A percentile compares a stretch with the other conserved stretches of the same genome.
These are phyloP conservation scores for Acanthis flammea DNA, from an alignment of 2,797 vertebrate species.

Conservation along the genomic window DNA sequence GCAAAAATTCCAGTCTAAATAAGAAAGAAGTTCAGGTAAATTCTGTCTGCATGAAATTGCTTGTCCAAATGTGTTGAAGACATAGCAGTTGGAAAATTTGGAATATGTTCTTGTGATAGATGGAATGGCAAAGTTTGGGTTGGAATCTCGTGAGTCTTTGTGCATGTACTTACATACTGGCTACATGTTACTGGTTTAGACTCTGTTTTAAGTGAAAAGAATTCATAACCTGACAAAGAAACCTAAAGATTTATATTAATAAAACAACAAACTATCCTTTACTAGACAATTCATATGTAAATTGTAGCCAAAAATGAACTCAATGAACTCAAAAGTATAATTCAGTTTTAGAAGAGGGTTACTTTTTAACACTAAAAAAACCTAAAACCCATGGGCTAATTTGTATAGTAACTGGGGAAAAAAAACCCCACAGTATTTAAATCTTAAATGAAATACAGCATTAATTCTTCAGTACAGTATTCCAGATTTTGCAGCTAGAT, in stretches of 20 bases:
- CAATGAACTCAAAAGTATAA: background rate
- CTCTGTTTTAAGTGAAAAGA: background rate
- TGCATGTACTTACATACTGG: background rate
- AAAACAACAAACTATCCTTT: background rate
- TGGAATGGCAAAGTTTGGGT: background rate
- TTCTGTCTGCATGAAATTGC: background rate
- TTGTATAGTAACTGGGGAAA: background rate
- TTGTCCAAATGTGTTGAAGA: background rate
- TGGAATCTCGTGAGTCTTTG: background rate
- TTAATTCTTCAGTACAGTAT: background rate
- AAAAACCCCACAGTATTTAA: background rate
- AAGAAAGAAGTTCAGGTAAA: background rate
- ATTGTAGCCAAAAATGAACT: background rate
- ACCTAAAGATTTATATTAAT: background rate
- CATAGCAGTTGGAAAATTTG: background rate
- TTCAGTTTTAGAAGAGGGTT: background rate
- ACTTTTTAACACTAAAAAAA: background rate
- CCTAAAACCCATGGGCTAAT: background rate
- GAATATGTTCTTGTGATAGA: background rate
- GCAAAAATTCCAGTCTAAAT: background rate
- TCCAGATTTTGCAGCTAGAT: constrained; percentile 2
- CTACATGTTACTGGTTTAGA: background rate
- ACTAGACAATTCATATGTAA: background rate
- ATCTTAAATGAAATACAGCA: background rate
- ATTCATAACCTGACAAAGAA: background rate